Evolutionary conservation across 2,797 vertebrate genomes (phyloP).

Genomic region (Xenopus petersii): DNA sequence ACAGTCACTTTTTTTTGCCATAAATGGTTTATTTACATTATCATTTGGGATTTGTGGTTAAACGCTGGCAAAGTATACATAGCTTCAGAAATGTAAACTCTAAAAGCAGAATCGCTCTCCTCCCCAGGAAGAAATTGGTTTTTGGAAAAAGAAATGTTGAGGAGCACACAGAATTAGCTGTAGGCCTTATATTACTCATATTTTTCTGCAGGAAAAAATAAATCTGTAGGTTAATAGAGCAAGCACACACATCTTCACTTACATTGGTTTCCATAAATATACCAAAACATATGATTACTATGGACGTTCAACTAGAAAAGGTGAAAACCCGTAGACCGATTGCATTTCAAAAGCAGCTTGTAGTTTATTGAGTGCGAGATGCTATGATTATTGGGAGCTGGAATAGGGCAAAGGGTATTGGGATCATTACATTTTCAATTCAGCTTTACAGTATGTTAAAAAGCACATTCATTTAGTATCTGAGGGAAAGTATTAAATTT

Average conservation of each 20-base stretch:
- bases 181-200: constrained; percentile 31
- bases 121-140: neutral
- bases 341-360: constrained; percentile 53
- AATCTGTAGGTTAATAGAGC: constrained; percentile 45
- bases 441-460: constrained; percentile 38
- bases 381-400: constrained; percentile 49
- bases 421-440: constrained; percentile 45
- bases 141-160: constrained; percentile 16
- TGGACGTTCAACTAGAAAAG: constrained; percentile 49
- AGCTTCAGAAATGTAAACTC: constrained; percentile 21
- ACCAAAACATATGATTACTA: constrained; percentile 52
- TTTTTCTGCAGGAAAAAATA: constrained; percentile 27
- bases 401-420: constrained; percentile 43
- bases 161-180: constrained; percentile 23
- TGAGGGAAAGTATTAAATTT: constrained; percentile 39
- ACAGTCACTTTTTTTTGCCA: neutral
- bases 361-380: constrained; percentile 46
- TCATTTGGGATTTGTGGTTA: constrained; percentile 33
- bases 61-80: constrained; percentile 9
- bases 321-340: constrained; percentile 52
- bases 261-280: constrained; percentile 44
- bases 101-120: neutral
- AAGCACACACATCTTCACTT: constrained; percentile 56
- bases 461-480: constrained; percentile 39
- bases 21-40: constrained; percentile 32